Evolutionary conservation across 2,888 invertebrate species (phyloP).

Genomic region (Cryptops parisi): DNA sequence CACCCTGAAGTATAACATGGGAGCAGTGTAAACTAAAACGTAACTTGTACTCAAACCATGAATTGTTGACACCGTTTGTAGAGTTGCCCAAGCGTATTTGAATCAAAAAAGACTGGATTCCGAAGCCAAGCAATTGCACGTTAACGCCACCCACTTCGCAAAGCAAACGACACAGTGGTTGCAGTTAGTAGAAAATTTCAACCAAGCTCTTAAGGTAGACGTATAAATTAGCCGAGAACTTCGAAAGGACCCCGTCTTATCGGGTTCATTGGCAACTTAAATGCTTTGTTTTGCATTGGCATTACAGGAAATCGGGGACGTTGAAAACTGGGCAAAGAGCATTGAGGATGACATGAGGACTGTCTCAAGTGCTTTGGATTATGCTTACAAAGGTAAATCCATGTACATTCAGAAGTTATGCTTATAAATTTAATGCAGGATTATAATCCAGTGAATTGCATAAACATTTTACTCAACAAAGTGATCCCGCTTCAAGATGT

Average conservation of each 20-base stretch:
- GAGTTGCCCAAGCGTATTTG: slow-evolving; percentile 94
- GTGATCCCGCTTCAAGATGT: too few species aligned
- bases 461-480: too few species aligned
- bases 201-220: slow-evolving; percentile 36
- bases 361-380: slow-evolving; percentile 79
- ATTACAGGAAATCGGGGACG: slow-evolving; percentile 83
- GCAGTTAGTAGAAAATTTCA: slow-evolving; percentile 48
- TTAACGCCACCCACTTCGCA: slow-evolving; percentile 83
- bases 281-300: not conserved
- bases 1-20: too few species aligned
- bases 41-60: too few species aligned
- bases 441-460: too few species aligned
- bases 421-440: too few species aligned
- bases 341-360: slow-evolving; percentile 93
- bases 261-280: too few species aligned
- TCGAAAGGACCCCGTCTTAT: too few species aligned
- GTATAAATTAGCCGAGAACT: too few species aligned
- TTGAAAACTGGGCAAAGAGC: slow-evolving; percentile 94
- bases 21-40: too few species aligned
- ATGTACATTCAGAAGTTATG: too few species aligned
- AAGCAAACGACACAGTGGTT: slow-evolving; percentile 97
- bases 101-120: slow-evolving; percentile 96
- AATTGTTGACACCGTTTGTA: too few species aligned
- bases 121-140: slow-evolving; percentile 89
- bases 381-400: slow-evolving; percentile 66